Base-by-base conservation (phyloP, 2,888 invertebrate genomes). In the Macaria liturata region DNA sequence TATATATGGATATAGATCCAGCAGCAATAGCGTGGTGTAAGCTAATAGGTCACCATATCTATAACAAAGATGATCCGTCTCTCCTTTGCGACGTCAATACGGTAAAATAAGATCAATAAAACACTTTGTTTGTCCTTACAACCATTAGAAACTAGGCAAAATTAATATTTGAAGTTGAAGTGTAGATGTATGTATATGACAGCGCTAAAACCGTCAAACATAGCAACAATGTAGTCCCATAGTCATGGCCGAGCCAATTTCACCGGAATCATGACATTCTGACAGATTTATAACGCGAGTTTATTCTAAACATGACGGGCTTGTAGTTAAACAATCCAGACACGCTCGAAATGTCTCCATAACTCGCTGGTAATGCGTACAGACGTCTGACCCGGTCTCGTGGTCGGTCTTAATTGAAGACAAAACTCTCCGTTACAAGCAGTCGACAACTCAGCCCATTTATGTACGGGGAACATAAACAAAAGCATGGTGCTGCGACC, bases 381-480 rank as follows among this genome's bases (percentile, higher is more conserved):
- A 67, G 78, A 78, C 78, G 74, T 74, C 74, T 83, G 81, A 84
- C 82, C 80, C 71, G 80, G 74, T 84, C 80, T 76, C 70, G 77
- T 76, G 70, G 77, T 72, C 75, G 84, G 72, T 86, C 88, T 89
- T 91, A 91, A 90, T 91, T 90, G 86, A 84, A 81, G 76, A 86
- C 89, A 86, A 89, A 91, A 88, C 85, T 76, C 83, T 81, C 85
- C 83, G 86, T 86, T 90, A 88, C 81, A 81, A 77, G 70, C 72
- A 72, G 78, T 70, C 78, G 76, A 74, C 72, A 78, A 78, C 75
- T 80, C 81, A 83, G 84, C 83, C 83, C 84, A 80, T 88, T 87
- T 86, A 83, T 75, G 87, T 80, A 82, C 78, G 84, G 81, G 20
- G 82, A 80, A 83, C 81, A 85, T 84, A 88, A 86, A 88, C 81